Conservation (phyloP, 2,888 invertebrate genomes). For the Cephonodes hylas region DNA sequence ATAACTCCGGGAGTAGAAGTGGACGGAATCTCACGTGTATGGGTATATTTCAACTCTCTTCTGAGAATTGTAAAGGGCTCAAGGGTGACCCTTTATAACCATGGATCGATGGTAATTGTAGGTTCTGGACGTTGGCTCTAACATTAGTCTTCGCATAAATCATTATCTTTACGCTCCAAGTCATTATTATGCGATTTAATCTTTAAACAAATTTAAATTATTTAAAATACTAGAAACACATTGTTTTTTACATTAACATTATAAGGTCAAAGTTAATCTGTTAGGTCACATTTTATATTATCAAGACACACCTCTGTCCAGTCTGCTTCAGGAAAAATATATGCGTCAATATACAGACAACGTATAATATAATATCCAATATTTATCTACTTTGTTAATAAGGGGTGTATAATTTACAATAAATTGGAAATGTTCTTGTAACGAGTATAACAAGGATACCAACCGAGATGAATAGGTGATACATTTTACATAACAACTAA, state of each 20-base stretch:
- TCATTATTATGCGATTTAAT: background rate
- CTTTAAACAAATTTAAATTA: background rate
- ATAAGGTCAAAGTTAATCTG: constrained; percentile 1
- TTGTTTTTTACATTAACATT: background rate
- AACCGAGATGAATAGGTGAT: background rate
- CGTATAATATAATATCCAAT: background rate
- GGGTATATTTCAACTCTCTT: background rate
- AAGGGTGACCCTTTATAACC: background rate
- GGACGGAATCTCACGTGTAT: background rate
- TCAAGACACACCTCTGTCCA: constrained; percentile 4
- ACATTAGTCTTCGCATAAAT: background rate
- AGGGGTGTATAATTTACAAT: background rate
- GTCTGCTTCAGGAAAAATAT: background rate
- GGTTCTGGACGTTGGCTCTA: background rate
- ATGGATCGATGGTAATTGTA: background rate
- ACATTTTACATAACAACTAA: background rate
- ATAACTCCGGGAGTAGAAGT: too few relatives aligned
- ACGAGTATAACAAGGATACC: background rate
- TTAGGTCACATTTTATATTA: constrained; percentile 4
- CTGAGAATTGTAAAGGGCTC: background rate
- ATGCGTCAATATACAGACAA: background rate
- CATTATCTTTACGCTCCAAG: background rate
- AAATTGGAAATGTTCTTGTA: background rate
- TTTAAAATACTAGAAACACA: background rate
- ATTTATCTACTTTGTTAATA: background rate